Percentiles rank a stretch among this genome's conserved stretches.
These are phyloP conservation scores for Acrocyrtus sp. DNA, from an alignment of 2,888 invertebrate species.

Conservation along the genomic window DNA sequence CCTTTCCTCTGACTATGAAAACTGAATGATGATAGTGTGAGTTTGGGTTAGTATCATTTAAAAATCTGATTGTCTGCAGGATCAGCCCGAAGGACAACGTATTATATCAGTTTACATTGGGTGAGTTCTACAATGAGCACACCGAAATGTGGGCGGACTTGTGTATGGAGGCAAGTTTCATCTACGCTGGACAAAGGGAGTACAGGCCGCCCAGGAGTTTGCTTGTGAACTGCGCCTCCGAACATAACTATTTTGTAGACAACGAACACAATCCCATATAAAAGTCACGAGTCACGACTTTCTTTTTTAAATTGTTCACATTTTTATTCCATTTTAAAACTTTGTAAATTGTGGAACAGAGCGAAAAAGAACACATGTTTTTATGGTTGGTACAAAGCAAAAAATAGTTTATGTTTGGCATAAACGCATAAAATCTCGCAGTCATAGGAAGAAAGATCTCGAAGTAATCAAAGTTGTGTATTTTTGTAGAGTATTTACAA, in stretches of 20 bases:
- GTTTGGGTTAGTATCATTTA: background rate
- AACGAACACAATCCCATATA: background rate
- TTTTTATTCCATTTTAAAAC: no score
- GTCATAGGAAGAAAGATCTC: no score
- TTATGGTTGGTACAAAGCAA: no score
- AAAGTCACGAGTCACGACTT: no score
- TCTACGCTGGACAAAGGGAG: conserved; percentile 32
- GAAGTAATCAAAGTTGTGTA: no score
- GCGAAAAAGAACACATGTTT: no score
- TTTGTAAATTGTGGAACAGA: no score
- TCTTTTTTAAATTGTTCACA: no score
- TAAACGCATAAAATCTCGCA: no score
- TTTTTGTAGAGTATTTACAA: no score
- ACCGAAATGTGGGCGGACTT: conserved; percentile 43
- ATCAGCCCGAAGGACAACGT: conserved; percentile 48
- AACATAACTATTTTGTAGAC: conserved; percentile 51
- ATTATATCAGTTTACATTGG: conserved; percentile 50
- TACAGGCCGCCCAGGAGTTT: conserved; percentile 50
- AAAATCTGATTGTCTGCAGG: conserved; percentile 17
- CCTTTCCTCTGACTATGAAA: no score
- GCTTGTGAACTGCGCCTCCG: conserved; percentile 44
- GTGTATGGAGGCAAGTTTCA: conserved; percentile 52
- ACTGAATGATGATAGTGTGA: background rate
- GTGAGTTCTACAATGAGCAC: conserved; percentile 49
- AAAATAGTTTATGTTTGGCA: no score